phyloP scores from a whole-genome alignment of 2,797 vertebrate genomes.

The Decapterus maruadsi region DNA sequence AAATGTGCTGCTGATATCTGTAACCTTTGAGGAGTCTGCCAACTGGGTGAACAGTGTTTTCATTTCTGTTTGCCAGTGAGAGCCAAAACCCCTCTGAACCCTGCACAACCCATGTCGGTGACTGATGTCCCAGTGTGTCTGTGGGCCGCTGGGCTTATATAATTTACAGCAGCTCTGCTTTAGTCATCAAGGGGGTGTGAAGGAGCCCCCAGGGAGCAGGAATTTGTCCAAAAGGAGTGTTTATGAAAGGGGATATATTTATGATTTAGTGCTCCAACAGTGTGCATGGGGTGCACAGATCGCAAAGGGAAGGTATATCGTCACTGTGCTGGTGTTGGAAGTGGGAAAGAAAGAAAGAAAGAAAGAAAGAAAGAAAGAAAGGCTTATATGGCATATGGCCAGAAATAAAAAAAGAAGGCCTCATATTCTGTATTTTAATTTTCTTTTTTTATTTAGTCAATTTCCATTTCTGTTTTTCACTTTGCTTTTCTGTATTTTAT shows the following conservation, averaged over 20 bases:
- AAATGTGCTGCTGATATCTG: constrained; percentile 60
- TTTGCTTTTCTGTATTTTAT: not conserved
- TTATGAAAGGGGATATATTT: constrained; percentile 85
- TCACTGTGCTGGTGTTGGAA: not conserved
- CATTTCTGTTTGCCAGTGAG: constrained; percentile 61
- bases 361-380: no score
- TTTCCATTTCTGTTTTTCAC: not conserved
- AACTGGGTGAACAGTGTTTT: constrained; percentile 71
- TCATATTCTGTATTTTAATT: not conserved
- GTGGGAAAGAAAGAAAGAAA: not conserved
- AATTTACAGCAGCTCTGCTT: constrained; percentile 86
- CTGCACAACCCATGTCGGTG: constrained; percentile 70
- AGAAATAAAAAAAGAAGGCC: not conserved
- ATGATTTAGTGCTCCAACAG: constrained; percentile 75
- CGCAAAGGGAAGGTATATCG: constrained; percentile 13
- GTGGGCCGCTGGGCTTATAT: constrained; percentile 67
- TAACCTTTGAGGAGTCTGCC: constrained; percentile 67
- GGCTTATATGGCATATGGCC: not conserved
- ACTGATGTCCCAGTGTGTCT: constrained; percentile 78
- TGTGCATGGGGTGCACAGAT: constrained; percentile 15
- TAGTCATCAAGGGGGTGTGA: constrained; percentile 84
- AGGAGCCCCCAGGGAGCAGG: constrained; percentile 80
- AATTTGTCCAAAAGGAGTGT: constrained; percentile 84
- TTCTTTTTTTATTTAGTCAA: not conserved
- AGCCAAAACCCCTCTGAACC: constrained; percentile 67